Evolutionary conservation across 1,140 invertebrate species (phyloP), one percentile per base, ranked within the genome.

Genomic region (Drosophila orosa): DNA sequence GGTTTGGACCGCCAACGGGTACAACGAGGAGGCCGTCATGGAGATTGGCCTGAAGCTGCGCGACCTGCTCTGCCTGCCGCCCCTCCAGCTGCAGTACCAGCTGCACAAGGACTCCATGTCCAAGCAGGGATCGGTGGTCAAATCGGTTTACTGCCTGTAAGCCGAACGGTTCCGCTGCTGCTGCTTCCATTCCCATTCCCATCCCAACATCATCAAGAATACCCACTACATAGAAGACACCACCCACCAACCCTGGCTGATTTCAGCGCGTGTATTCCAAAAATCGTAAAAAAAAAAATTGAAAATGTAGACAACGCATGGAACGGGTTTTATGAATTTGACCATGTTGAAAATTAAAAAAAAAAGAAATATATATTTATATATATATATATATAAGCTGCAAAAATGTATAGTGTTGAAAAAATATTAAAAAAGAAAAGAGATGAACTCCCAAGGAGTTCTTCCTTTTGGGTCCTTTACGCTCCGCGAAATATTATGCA

Each of bases 1-100:
- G 77, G 92, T 99, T 68, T 99, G 99, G 99, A 99, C 98, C 55
- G 94, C 95, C 52, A 96, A 99, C 93, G 95, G 95, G 33, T 94
- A 93, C 55, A 96, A 96, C 86, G 93, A 94, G 77, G 94, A 96
- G 66, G 96, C 95, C 61, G 96, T 95, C 74, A 91, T 97, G 75
- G 96, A 97, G 93, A 97, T 97, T 92, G 97, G 97, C 40, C 94
- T 94, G 69, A 97, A 97, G 94, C 92, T 98, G 45, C 98, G 97
- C 93, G 97, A 98, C 83, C 94, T 96, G 85, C 94, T 98, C 47
- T 95, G 44, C 27, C 80, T 91, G 92, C 93, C 81, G 39, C 80
- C 71, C 35, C 81, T 89, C 92, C 92, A 71, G 67, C 95, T 98
- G 92, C 94, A 94, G 56, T 98, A 96, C 91, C 96, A 98, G 93